phyloP scores from a whole-genome alignment of 2,113 vertebrate genomes.

The Axis porcinus region DNA sequence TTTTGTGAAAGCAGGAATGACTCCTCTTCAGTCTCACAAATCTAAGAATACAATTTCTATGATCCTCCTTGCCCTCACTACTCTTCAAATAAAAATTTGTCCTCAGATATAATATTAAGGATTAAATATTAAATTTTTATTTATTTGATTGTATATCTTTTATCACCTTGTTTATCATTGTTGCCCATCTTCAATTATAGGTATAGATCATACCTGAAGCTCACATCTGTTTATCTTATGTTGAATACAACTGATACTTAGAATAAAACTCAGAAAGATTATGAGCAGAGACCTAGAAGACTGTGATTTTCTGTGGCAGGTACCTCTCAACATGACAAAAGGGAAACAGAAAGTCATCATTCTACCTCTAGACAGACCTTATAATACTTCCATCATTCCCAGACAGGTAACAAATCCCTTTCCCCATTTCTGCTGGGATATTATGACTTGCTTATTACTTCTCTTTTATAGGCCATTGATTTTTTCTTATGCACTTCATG shows the following conservation, averaged over 20 bases:
- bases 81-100: not conserved
- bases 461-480: constrained; percentile 23
- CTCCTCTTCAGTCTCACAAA: not conserved
- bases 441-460: constrained; percentile 12
- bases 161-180: not conserved
- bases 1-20: not conserved
- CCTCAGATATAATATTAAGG: not conserved
- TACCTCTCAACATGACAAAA: not conserved
- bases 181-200: not conserved
- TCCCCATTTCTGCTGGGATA: constrained; percentile 7
- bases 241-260: not conserved
- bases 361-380: constrained; percentile 42
- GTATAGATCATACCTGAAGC: not conserved
- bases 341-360: not conserved
- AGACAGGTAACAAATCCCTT: constrained; percentile 35
- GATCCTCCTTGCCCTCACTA: not conserved
- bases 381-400: constrained; percentile 32
- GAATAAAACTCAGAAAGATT: not conserved
- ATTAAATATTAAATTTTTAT: not conserved
- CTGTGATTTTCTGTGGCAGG: not conserved
- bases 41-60: not conserved
- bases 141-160: not conserved
- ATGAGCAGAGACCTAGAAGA: not conserved
- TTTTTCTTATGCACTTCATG: constrained; percentile 25
- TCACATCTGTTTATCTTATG: not conserved